Evolutionary conservation across 30 jellyfish, hydroid and myxozoan species (phyloP).

Genomic region (Haliclystus octoradiatus): DNA sequence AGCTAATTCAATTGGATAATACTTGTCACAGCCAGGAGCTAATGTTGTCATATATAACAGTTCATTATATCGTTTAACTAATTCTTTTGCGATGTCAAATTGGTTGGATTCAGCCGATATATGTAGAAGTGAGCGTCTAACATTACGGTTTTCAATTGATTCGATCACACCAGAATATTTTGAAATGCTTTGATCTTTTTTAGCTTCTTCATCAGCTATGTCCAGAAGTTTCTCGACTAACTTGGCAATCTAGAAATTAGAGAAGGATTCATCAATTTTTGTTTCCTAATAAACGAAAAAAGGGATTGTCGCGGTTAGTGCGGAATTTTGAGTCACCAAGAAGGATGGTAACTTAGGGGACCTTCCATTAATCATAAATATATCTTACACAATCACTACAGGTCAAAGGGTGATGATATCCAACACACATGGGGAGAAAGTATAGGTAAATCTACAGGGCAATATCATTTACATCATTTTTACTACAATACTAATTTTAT

Average conservation of each 20-base stretch:
- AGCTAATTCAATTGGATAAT: slow-evolving; percentile 57
- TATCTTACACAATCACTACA: no score
- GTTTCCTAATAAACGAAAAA: no score
- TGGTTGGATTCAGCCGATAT: slow-evolving; percentile 62
- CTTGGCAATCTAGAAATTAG: slow-evolving; percentile 17
- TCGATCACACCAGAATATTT: slow-evolving; percentile 30
- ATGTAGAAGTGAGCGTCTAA: slow-evolving; percentile 54
- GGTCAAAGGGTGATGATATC: no score
- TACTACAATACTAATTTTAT: no score
- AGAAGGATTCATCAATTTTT: no score
- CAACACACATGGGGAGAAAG: no score
- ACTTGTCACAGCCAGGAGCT: slow-evolving; percentile 3
- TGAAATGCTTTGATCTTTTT: background rate
- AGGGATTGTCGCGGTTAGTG: no score
- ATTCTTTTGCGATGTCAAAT: slow-evolving; percentile 13
- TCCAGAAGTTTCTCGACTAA: slow-evolving; percentile 19
- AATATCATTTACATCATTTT: no score
- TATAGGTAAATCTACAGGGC: no score
- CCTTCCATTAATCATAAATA: no score
- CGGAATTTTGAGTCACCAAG: no score
- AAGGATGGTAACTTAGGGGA: no score
- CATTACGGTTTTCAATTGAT: slow-evolving; percentile 5
- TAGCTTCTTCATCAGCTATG: slow-evolving; percentile 5
- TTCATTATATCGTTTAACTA: slow-evolving; percentile 34
- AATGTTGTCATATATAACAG: slow-evolving; percentile 25